These are phyloP conservation scores for Dryomyza anilis DNA, from an alignment of 2,888 invertebrate species.

Conservation along the genomic window DNA sequence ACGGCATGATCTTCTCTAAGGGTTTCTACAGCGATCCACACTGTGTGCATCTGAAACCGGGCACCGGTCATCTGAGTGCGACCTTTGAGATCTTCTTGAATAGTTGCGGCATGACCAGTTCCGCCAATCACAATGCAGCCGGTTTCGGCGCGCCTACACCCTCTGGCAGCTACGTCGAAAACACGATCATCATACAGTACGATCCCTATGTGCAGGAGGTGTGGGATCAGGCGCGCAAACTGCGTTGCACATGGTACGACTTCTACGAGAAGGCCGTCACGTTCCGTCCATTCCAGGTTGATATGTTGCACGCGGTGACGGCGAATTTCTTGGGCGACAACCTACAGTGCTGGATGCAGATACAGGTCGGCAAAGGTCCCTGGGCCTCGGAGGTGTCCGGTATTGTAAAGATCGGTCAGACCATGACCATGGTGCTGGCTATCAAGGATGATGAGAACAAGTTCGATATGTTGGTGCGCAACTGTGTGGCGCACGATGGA, in stretches of 20 bases:
- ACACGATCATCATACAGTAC: slow-evolving; percentile 93
- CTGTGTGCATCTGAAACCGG: slow-evolving; percentile 90
- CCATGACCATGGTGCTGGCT: slow-evolving; percentile 95
- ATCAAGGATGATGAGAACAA: slow-evolving; percentile 96
- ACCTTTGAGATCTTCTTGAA: slow-evolving; percentile 93
- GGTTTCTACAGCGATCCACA: slow-evolving; percentile 90
- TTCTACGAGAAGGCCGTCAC: slow-evolving; percentile 95
- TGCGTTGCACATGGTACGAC: slow-evolving; percentile 95
- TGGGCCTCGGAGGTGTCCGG: slow-evolving; percentile 98
- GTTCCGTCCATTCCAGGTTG: slow-evolving; percentile 93
- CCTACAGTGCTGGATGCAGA: slow-evolving; percentile 97
- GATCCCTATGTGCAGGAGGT: slow-evolving; percentile 94
- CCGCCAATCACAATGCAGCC: slow-evolving; percentile 86
- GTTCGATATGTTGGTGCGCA: slow-evolving; percentile 93
- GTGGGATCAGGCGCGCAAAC: slow-evolving; percentile 90
- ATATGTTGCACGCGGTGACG: slow-evolving; percentile 92
- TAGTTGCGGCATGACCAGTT: slow-evolving; percentile 91
- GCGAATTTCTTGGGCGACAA: slow-evolving; percentile 96
- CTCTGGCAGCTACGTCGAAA: slow-evolving; percentile 91
- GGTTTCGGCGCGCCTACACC: slow-evolving; percentile 86
- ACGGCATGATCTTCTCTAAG: slow-evolving; percentile 95
- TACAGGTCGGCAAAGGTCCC: slow-evolving; percentile 93
- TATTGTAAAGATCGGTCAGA: slow-evolving; percentile 93
- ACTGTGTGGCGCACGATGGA: slow-evolving; percentile 93
- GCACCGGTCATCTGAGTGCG: slow-evolving; percentile 87